phyloP scores from a whole-genome alignment of 2,797 vertebrate genomes.

The Stomatorhinus walkeri region DNA sequence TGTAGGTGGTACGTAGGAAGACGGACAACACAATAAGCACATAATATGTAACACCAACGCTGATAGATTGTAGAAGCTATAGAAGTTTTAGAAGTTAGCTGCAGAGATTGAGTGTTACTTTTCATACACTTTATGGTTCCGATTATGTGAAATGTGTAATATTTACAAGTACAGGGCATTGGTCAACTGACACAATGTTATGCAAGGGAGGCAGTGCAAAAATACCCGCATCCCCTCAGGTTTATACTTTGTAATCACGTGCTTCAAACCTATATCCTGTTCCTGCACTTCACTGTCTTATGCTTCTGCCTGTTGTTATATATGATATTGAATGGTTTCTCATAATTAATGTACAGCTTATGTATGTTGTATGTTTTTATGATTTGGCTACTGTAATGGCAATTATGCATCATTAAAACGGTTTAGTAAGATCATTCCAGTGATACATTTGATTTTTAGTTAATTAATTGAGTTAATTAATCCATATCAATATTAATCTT shows the following conservation, averaged over 20 bases:
- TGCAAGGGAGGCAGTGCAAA: background rate
- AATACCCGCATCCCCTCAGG: background rate
- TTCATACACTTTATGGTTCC: background rate
- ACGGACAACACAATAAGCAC: background rate
- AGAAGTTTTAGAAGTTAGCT: background rate
- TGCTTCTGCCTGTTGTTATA: background rate
- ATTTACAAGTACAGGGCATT: background rate
- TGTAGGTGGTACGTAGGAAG: background rate
- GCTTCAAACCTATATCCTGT: background rate
- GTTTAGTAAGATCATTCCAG: background rate
- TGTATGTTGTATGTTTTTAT: background rate
- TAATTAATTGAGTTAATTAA: background rate
- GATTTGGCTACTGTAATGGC: background rate
- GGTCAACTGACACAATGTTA: background rate
- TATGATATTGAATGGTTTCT: background rate
- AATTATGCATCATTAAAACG: background rate
- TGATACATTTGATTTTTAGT: background rate
- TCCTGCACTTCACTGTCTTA: background rate
- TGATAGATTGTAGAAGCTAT: background rate
- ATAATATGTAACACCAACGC: background rate
- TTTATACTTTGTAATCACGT: background rate
- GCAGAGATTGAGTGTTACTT: background rate
- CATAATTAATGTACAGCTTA: background rate
- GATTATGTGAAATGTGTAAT: background rate
- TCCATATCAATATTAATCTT: background rate